phyloP scores from a whole-genome alignment of 2,113 vertebrate genomes.

The Mastomys natalensis region DNA sequence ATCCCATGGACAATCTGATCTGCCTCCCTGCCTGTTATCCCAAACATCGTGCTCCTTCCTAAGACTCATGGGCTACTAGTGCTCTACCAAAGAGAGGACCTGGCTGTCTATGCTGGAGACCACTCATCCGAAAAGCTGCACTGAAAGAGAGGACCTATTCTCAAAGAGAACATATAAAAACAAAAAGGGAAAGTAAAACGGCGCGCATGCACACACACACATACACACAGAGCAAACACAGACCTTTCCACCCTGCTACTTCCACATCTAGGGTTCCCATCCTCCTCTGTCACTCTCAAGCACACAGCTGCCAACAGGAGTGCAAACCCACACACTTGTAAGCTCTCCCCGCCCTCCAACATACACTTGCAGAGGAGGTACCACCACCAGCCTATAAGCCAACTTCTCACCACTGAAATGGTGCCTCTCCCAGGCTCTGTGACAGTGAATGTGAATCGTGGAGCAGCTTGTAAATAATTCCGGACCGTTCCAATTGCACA shows the following conservation, averaged over 20 bases:
- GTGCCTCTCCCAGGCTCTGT: conserved; percentile 79
- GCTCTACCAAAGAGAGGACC: background rate
- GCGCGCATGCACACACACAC: background rate
- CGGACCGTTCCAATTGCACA: conserved; percentile 85
- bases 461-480: conserved; percentile 82
- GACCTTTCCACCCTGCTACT: background rate
- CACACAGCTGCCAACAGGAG: background rate
- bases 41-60: conserved; percentile 26
- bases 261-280: background rate
- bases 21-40: background rate
- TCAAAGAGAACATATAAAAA: background rate
- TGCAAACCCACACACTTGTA: background rate
- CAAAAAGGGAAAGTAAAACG: background rate
- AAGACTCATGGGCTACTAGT: background rate
- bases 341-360: background rate
- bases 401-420: conserved; percentile 76
- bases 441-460: conserved; percentile 69
- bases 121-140: background rate
- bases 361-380: conserved; percentile 75
- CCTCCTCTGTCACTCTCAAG: background rate
- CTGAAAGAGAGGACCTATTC: too few species aligned
- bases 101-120: background rate
- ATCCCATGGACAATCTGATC: conserved; percentile 32
- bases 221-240: background rate
- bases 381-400: conserved; percentile 78